Evolutionary conservation across 2,113 vertebrate species (phyloP).

Genomic region (Callipepla californica): DNA sequence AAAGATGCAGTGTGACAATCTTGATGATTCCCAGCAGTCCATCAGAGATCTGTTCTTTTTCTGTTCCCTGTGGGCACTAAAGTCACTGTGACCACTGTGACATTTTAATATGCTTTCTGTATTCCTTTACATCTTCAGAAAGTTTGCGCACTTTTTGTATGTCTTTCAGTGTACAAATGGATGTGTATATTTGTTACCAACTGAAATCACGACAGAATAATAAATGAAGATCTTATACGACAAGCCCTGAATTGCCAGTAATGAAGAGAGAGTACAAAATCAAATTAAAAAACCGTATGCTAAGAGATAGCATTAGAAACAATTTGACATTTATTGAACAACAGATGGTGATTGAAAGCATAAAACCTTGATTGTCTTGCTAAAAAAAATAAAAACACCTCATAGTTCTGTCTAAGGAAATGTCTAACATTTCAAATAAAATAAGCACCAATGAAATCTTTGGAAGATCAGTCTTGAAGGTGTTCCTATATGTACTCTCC

Average conservation of each 20-base stretch:
- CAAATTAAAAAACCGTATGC: constrained; percentile 73
- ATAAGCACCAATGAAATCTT: constrained; percentile 69
- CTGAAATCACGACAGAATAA: constrained; percentile 63
- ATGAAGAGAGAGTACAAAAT: constrained; percentile 76
- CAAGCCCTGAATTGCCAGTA: constrained; percentile 72
- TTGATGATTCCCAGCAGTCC: constrained; percentile 28
- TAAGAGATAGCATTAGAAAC: constrained; percentile 76
- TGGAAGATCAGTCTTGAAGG: constrained; percentile 62
- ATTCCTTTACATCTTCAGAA: constrained; percentile 49
- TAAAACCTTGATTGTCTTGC: constrained; percentile 78
- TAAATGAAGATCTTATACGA: constrained; percentile 60
- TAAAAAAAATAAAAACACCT: constrained; percentile 68
- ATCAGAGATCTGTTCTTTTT: constrained; percentile 49
- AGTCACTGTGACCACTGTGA: constrained; percentile 40
- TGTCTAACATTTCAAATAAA: constrained; percentile 73
- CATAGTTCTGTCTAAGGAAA: constrained; percentile 54
- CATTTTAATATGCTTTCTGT: constrained; percentile 55
- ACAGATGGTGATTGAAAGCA: constrained; percentile 82
- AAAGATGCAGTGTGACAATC: constrained; percentile 13
- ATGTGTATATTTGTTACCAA: constrained; percentile 40
- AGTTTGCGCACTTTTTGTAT: neutral
- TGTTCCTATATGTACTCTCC: constrained; percentile 60
- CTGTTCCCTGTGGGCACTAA: constrained; percentile 30
- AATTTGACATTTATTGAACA: constrained; percentile 83
- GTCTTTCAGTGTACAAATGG: neutral